Conservation (phyloP, 2,888 invertebrate genomes). For the Euspilapteryx auroguttella region DNA sequence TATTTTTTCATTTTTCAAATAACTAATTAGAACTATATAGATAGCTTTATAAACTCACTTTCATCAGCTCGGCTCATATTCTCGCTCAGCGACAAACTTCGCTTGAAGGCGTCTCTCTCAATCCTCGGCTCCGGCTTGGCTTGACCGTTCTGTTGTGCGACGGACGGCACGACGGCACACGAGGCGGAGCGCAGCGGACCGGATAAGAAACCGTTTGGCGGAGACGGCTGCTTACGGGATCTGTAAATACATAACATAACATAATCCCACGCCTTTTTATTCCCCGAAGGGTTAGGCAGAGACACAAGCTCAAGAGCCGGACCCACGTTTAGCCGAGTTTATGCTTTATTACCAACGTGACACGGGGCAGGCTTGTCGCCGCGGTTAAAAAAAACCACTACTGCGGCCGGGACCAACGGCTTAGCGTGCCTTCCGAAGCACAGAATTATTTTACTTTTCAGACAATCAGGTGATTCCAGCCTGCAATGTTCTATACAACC, state of each 20-base stretch:
- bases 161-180: constrained; percentile 39
- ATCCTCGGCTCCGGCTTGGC: constrained; percentile 18
- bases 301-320: background rate
- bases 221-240: constrained; percentile 44
- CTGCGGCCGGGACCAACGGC: too few relatives aligned
- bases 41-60: too few relatives aligned
- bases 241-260: constrained; percentile 18
- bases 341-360: background rate
- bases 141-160: constrained; percentile 19
- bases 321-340: background rate
- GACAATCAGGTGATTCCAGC: too few relatives aligned
- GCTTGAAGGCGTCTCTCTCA: constrained; percentile 43
- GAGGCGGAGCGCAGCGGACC: constrained; percentile 47
- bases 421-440: too few relatives aligned
- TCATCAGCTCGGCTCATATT: constrained; percentile 42
- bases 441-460: too few relatives aligned
- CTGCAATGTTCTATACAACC: too few relatives aligned
- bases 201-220: constrained; percentile 37
- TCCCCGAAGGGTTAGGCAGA: background rate
- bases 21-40: too few relatives aligned
- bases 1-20: too few relatives aligned
- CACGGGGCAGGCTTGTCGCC: background rate
- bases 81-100: constrained; percentile 51
- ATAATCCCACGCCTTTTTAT: background rate
- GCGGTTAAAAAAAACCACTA: too few relatives aligned